These are phyloP conservation scores for Latrodectus hesperus DNA, from an alignment of 2,888 invertebrate species.

Conservation along the genomic window DNA sequence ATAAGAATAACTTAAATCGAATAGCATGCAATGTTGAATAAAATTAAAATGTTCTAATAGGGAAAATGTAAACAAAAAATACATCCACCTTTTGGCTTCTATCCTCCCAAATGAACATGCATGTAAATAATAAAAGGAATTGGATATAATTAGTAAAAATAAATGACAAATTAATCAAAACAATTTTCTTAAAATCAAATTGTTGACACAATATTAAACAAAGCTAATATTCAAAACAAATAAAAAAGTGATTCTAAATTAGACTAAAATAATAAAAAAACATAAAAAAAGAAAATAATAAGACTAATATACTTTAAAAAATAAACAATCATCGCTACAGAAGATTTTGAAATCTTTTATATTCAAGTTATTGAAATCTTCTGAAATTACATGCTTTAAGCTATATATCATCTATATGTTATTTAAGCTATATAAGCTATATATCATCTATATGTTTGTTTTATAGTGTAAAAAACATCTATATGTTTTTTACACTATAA, in stretches of 20 bases:
- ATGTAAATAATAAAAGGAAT: conserved; percentile 61
- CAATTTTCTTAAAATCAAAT: no score
- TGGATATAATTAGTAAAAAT: conserved; percentile 73
- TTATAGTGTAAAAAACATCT: no score
- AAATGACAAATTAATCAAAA: background rate
- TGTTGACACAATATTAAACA: background rate
- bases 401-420: no score
- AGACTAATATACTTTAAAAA: no score
- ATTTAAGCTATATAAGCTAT: no score
- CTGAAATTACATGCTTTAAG: no score
- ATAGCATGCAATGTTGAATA: conserved; percentile 36
- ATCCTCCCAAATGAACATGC: conserved; percentile 67
- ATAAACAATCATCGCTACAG: no score
- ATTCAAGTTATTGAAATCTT: no score
- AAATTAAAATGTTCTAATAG: conserved; percentile 4
- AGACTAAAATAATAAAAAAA: conserved; percentile 39
- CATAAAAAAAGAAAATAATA: conserved; percentile 70
- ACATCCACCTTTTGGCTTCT: conserved; percentile 54
- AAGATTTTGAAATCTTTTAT: no score
- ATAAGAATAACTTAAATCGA: conserved; percentile 11
- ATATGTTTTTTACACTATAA: no score
- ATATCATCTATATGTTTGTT: no score
- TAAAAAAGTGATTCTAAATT: background rate
- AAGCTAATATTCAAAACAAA: background rate
- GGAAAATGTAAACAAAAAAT: conserved; percentile 36